Conservation (phyloP, 2,113 vertebrate species). For the Taxidea taxus region DNA sequence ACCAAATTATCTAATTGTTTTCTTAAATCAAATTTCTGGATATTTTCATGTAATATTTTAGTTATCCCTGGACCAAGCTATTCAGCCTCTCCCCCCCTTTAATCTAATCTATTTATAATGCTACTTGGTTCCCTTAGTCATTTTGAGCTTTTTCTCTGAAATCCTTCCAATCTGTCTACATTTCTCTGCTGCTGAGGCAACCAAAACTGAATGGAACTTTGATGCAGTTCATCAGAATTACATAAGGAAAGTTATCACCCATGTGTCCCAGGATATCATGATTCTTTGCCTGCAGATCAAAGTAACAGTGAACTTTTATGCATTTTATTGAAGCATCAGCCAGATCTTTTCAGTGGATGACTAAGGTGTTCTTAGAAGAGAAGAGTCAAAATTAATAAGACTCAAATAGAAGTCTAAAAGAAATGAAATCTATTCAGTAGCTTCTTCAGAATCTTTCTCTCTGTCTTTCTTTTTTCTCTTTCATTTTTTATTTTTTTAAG, state of each 20-base stretch:
- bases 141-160: conserved; percentile 38
- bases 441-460: background rate
- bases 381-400: conserved; percentile 57
- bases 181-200: conserved; percentile 39
- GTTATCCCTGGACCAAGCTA: background rate
- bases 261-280: background rate
- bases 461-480: background rate
- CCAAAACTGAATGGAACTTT: conserved; percentile 28
- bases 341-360: conserved; percentile 53
- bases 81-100: background rate
- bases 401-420: background rate
- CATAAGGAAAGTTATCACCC: background rate
- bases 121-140: background rate
- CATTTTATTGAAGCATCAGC: conserved; percentile 52
- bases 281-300: conserved; percentile 58
- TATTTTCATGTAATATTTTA: conserved; percentile 7
- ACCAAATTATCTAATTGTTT: background rate
- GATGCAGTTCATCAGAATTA: conserved; percentile 59
- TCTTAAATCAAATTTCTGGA: background rate
- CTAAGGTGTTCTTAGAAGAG: conserved; percentile 18
- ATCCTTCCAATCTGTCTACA: conserved; percentile 41
- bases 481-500: background rate
- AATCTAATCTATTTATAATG: background rate
- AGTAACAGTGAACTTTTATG: conserved; percentile 38
- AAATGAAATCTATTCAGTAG: background rate